These are phyloP conservation scores for Lasioglossum baleicum DNA, from an alignment of 1,140 invertebrate genomes.

Conservation along the genomic window DNA sequence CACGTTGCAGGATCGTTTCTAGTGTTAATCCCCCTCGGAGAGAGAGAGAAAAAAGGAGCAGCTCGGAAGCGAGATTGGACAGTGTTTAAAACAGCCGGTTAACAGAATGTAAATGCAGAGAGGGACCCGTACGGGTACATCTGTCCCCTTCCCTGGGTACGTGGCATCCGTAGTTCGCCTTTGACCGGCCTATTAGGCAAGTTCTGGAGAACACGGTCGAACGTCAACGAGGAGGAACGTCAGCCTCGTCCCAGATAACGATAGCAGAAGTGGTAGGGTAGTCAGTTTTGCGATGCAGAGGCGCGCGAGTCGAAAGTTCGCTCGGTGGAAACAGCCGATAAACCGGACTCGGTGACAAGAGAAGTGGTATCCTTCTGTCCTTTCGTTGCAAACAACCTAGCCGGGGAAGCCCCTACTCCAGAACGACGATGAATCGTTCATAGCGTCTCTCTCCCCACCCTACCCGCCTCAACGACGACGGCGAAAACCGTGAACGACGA, in stretches of 20 bases:
- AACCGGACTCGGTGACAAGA: slow-evolving; percentile 39
- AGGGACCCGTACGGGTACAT: not conserved
- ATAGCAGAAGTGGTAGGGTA: slow-evolving; percentile 10
- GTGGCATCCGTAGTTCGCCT: not conserved
- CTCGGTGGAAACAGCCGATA: slow-evolving; percentile 64
- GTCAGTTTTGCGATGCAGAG: slow-evolving; percentile 43
- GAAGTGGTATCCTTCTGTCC: slow-evolving; percentile 5
- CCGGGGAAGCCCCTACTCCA: not conserved
- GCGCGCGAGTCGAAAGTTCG: slow-evolving; percentile 57
- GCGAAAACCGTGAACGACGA: slow-evolving; percentile 17
- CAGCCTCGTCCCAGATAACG: slow-evolving; percentile 44
- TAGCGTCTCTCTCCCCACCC: too few relatives aligned
- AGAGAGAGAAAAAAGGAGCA: too few relatives aligned
- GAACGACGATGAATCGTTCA: too few relatives aligned
- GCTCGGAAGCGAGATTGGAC: too few relatives aligned
- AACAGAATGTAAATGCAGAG: not conserved
- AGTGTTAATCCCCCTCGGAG: too few relatives aligned
- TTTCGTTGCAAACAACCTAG: not conserved
- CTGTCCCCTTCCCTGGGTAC: not conserved
- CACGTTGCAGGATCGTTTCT: too few relatives aligned
- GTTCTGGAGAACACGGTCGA: slow-evolving; percentile 44
- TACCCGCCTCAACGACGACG: not conserved
- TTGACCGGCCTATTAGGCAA: slow-evolving; percentile 44
- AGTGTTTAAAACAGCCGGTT: too few relatives aligned
- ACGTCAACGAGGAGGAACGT: slow-evolving; percentile 47